Percentiles rank a stretch among this genome's conserved stretches.
Conservation (phyloP, 2,797 vertebrate genomes). For the Diplodus sargus region DNA sequence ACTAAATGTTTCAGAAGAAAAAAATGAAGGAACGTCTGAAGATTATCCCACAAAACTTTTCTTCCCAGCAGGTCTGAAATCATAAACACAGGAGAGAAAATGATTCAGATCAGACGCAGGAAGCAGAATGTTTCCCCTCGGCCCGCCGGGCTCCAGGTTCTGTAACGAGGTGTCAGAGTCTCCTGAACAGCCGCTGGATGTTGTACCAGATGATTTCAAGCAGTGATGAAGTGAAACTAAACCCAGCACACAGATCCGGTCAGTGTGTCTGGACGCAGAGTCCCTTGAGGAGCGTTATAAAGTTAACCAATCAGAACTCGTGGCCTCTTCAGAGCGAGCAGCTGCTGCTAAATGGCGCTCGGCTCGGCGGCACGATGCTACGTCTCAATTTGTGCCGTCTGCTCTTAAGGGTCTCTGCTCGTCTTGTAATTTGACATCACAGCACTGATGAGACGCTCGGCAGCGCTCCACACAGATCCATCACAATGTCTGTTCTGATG, state of each 20-base stretch:
- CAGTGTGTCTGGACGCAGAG: background rate
- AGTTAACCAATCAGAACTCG: conserved; percentile 21
- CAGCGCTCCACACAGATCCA: conserved; percentile 43
- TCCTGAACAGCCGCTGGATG: background rate
- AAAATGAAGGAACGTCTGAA: no score
- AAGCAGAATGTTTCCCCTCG: no score
- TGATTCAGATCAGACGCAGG: no score
- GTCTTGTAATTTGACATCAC: conserved; percentile 58
- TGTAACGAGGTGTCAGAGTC: no score
- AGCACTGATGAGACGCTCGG: conserved; percentile 52
- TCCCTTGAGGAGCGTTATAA: background rate
- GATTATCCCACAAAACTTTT: no score
- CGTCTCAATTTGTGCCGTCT: conserved; percentile 52
- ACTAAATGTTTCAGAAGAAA: no score
- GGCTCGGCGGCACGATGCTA: conserved; percentile 13
- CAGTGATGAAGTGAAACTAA: background rate
- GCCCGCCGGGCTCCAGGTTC: no score
- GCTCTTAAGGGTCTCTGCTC: conserved; percentile 49
- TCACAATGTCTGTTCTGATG: conserved; percentile 47
- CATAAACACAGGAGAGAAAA: no score
- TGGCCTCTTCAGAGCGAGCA: conserved; percentile 37
- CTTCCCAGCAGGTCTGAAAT: no score
- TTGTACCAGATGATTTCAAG: background rate
- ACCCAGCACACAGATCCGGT: background rate
- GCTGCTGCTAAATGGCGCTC: conserved; percentile 37